Conservation (phyloP, 1,140 invertebrate genomes). For the Lanistes nyassanus region DNA sequence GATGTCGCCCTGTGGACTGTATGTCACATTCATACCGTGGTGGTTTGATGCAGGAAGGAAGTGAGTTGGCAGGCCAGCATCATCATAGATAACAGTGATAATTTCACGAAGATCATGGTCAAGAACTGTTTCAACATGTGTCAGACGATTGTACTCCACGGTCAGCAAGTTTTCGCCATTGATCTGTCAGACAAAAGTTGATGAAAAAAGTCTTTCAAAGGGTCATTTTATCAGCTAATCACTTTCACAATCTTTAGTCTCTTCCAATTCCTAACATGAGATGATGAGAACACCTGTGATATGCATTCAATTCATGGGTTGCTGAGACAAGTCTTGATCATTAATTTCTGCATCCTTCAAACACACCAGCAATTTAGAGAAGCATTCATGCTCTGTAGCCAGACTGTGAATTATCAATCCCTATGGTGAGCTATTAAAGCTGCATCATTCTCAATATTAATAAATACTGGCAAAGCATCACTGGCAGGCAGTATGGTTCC, state of each 20-base stretch:
- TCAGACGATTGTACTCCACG: constrained; percentile 90
- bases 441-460: no score
- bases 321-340: no score
- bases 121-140: constrained; percentile 87
- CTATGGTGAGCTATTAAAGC: no score
- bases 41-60: constrained; percentile 72
- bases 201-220: background rate
- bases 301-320: no score
- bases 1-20: constrained; percentile 82
- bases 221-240: background rate
- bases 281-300: no score
- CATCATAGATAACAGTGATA: constrained; percentile 87
- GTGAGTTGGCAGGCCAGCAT: constrained; percentile 80
- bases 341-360: no score
- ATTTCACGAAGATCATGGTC: constrained; percentile 84
- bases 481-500: no score
- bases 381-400: no score
- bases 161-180: constrained; percentile 87
- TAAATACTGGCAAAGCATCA: no score
- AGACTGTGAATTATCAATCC: no score
- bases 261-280: no score
- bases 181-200: constrained; percentile 50
- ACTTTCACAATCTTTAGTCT: background rate
- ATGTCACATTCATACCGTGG: constrained; percentile 86
- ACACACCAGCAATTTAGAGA: no score